Evolutionary conservation across 2,797 vertebrate species (phyloP).

Genomic region (Brachyalestes nurse): DNA sequence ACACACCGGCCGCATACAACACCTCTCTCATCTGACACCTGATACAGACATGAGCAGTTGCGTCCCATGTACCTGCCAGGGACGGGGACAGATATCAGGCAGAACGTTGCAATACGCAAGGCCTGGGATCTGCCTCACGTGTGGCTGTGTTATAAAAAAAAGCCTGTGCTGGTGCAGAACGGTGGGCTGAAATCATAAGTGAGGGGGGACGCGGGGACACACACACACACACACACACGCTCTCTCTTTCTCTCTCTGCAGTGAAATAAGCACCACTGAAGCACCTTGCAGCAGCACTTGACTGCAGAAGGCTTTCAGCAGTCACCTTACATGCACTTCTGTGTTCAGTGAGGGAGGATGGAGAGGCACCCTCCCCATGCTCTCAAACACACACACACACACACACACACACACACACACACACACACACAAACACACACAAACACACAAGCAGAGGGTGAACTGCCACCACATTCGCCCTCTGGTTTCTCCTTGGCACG

Average conservation of each 20-base stretch:
- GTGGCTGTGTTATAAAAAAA: no score
- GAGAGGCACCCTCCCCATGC: no score
- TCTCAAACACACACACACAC: background rate
- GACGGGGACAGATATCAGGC: constrained; percentile 36
- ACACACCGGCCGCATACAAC: constrained; percentile 57
- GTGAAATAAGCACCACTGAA: background rate
- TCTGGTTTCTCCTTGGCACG: background rate
- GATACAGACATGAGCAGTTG: constrained; percentile 43
- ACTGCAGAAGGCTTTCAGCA: constrained; percentile 8
- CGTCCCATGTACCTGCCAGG: constrained; percentile 40
- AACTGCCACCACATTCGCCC: background rate
- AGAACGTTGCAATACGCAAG: background rate
- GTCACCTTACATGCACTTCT: constrained; percentile 39
- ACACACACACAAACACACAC: background rate
- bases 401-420: background rate
- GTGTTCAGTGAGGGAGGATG: background rate
- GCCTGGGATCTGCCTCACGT: no score
- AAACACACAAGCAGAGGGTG: background rate
- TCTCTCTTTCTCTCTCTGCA: background rate
- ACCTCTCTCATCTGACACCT: constrained; percentile 68
- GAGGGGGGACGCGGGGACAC: no score
- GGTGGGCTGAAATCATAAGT: no score
- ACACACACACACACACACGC: background rate
- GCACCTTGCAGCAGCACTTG: constrained; percentile 9
- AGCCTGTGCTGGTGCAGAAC: background rate